phyloP scores from a whole-genome alignment of 2,113 vertebrate genomes.

The Leptocoma aspasia region DNA sequence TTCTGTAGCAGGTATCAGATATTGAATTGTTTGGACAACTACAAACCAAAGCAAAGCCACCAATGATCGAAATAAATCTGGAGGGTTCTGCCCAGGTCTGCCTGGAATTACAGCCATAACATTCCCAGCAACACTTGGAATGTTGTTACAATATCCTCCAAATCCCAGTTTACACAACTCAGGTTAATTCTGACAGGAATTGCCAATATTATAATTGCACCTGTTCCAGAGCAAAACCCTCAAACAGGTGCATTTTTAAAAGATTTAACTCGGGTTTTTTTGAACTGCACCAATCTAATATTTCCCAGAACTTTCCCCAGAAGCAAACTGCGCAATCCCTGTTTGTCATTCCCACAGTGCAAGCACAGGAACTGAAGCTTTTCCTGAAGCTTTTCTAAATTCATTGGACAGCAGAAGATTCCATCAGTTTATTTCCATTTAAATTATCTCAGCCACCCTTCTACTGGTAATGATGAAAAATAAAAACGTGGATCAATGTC shows the following conservation, averaged over 20 bases:
- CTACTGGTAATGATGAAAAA: neutral
- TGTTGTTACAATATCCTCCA: neutral
- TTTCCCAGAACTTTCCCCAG: neutral
- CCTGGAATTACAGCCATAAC: neutral
- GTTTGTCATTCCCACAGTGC: neutral
- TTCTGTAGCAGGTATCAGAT: neutral
- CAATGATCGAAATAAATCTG: neutral
- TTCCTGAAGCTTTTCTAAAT: neutral
- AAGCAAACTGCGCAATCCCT: neutral
- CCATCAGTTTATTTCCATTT: neutral
- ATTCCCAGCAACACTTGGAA: too few relatives aligned
- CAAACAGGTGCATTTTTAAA: neutral
- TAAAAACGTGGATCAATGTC: too few relatives aligned
- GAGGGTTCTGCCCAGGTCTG: neutral
- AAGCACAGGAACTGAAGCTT: neutral
- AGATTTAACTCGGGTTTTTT: rapidly evolving
- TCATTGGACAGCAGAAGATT: neutral
- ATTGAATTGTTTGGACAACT: neutral
- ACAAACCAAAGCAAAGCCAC: neutral
- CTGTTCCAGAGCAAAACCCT: neutral
- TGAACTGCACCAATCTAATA: neutral
- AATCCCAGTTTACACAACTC: neutral
- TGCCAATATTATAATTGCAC: neutral
- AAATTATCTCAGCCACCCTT: neutral
- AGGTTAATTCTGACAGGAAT: neutral